These are phyloP conservation scores for Phaethornis superciliosus DNA, from an alignment of 2,113 vertebrate species.

Conservation along the genomic window DNA sequence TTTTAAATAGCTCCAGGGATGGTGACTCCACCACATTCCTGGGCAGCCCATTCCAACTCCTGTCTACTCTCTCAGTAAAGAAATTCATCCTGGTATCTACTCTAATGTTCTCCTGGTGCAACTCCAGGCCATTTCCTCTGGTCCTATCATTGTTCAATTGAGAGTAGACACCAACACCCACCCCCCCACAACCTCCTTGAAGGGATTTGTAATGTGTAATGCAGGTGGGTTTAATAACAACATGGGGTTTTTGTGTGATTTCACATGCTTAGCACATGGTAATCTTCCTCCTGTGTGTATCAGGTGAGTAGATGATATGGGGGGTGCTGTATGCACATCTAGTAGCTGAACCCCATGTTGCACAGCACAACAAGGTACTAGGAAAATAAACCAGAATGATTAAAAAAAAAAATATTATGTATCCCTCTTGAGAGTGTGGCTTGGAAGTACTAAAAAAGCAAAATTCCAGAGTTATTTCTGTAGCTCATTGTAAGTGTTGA, in stretches of 20 bases:
- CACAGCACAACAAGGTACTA: accelerated
- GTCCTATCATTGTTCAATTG: too few relatives aligned
- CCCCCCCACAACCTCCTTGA: too few relatives aligned
- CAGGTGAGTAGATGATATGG: accelerated
- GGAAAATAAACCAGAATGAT: background rate
- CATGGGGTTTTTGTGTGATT: background rate
- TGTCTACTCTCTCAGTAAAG: too few relatives aligned
- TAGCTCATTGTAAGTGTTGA: background rate
- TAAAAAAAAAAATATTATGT: background rate
- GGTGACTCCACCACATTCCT: too few relatives aligned
- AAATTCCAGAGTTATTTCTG: background rate
- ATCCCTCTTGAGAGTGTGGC: background rate
- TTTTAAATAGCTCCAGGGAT: too few relatives aligned
- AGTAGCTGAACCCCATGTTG: accelerated
- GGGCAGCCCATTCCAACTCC: too few relatives aligned
- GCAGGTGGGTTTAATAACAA: accelerated
- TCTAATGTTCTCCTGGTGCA: too few relatives aligned
- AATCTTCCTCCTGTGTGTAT: background rate
- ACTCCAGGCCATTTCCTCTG: too few relatives aligned
- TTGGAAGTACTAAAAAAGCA: background rate
- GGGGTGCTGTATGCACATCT: background rate
- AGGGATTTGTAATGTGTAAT: too few relatives aligned
- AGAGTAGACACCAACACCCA: too few relatives aligned
- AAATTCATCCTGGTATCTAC: too few relatives aligned
- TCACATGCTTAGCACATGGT: background rate